Evolutionary conservation across 2,888 invertebrate species (phyloP), one percentile per base, ranked within the genome.

Genomic region (Conops quadrifasciatus): DNA sequence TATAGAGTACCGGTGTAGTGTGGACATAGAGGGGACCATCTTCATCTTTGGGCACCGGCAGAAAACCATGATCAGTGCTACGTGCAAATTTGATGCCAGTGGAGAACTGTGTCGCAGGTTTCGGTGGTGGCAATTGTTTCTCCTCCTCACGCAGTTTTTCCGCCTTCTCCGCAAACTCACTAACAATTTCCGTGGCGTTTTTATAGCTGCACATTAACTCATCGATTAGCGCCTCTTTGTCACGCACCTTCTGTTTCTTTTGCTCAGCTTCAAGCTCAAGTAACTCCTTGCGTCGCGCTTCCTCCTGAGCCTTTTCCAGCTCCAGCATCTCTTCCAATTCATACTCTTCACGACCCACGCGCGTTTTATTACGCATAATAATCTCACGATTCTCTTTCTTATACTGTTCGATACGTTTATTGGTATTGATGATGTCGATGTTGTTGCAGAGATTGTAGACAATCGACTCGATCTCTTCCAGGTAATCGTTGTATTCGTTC

Each of bases 171-270:
- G 92, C 91, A 85, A 95, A 96, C 15, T 92, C 92, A 75, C 91
- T 92, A 0, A 97, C 87, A 78, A 97, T 97, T 77, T 92, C 93
- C 77, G 93, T 92, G 0, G 97, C 97, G 83, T 97, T 93, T 13
- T 92, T 92, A 77, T 94, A 94, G 0, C 96, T 95, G 83, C 94
- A 94, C 93, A 96, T 97, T 49, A 98, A 88, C 83, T 98, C 97
- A 85, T 98, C 97, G 72, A 98, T 96, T 5, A 98, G 87, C 0
- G 95, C 95, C 83, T 97, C 95, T 78, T 95, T 96, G 76, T 94
- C 93, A 49, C 93, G 89, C 24, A 93, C 91, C 84, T 95, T 95
- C 76, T 92, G 93, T 81, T 91, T 92, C 79, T 94, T 94, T 0
- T 91, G 90, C 83, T 94, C 89, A 87, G 77, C 78, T 74, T 86